Base-by-base conservation (phyloP, 2,888 invertebrate genomes). In the Epinotia nisella region DNA sequence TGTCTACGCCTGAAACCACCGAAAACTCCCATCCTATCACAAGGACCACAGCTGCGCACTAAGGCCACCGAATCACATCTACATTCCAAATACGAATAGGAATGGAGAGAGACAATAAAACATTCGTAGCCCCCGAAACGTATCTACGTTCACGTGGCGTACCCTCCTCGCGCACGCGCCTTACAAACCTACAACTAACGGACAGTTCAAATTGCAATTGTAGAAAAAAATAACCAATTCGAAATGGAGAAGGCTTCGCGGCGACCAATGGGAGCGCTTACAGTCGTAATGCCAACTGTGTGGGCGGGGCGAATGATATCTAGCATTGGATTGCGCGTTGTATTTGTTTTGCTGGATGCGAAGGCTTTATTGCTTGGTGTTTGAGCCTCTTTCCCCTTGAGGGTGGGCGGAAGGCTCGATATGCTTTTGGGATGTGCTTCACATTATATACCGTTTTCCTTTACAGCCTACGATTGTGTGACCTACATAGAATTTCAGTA, bases 281-380 rank as follows among this genome's bases (percentile, higher is more conserved):
- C 91, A 94, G 87, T 93, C 92, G 93, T 93, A 88, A 94, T 94
- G 92, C 93, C 94, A 85, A 93, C 93, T 94, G 94, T 92, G 91
- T 88, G 88, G 93, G 93, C 92, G 94, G 89, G 81, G 93, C 91
- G 85, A 94, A 87, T 94, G 94, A 94, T 94, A 94, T 94, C 94
- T 94, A 91, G 92, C 91, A 94, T 94, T 94, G 93, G 93, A 93
- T 93, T 93, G 93, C 88, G 88, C 89, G 86, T 91, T 89, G 92
- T 93, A 93, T 93, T 93, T 93, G 93, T 93, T 92, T 92, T 93
- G 93, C 87, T 84, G 84, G 89, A 89, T 92, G 80, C 86, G 90
- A 89, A 93, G 91, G 92, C 93, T 94, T 87, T 94, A 94, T 91
- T 89, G 92, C 94, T 82, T 82, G 86, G 93, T 81, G 85, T 89